phyloP scores from a whole-genome alignment of 2,888 invertebrate species.

The Cryptophagus acutangulus region DNA sequence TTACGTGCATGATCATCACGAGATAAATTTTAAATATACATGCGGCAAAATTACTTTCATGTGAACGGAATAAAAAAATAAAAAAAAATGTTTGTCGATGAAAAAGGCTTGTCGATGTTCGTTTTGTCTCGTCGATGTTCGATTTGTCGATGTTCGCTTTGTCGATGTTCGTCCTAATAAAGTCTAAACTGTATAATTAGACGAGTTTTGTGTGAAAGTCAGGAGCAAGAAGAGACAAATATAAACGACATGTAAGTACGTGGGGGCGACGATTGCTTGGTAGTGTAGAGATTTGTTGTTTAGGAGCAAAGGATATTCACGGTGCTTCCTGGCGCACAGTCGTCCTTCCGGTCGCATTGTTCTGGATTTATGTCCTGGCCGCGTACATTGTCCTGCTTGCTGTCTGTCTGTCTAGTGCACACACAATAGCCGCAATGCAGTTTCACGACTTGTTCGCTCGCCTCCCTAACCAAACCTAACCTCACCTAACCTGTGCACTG shows the following conservation, averaged over 20 bases:
- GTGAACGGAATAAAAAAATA: background rate
- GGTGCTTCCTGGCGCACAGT: constrained; percentile 43
- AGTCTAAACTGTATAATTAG: background rate
- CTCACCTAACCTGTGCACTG: constrained; percentile 19
- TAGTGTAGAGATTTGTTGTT: constrained; percentile 34
- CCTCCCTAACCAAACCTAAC: constrained; percentile 17
- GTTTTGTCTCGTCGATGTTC: no score
- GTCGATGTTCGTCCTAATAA: background rate
- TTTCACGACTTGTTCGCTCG: constrained; percentile 29
- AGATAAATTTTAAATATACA: no score
- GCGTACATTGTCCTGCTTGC: constrained; percentile 42
- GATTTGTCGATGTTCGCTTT: no score
- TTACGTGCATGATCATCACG: no score
- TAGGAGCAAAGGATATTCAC: constrained; percentile 41
- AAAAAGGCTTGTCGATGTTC: no score
- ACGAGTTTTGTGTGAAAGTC: background rate
- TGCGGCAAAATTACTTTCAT: background rate
- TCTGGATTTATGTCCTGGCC: constrained; percentile 45
- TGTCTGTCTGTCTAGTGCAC: constrained; percentile 41
- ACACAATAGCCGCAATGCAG: constrained; percentile 44
- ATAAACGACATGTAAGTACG: constrained; percentile 10
- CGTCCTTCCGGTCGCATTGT: constrained; percentile 45
- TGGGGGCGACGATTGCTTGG: constrained; percentile 25
- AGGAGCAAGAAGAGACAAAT: constrained; percentile 27
- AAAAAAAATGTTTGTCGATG: background rate